These are phyloP conservation scores for Oasisia sp. DNA, from an alignment of 2,888 invertebrate genomes.

Conservation along the genomic window DNA sequence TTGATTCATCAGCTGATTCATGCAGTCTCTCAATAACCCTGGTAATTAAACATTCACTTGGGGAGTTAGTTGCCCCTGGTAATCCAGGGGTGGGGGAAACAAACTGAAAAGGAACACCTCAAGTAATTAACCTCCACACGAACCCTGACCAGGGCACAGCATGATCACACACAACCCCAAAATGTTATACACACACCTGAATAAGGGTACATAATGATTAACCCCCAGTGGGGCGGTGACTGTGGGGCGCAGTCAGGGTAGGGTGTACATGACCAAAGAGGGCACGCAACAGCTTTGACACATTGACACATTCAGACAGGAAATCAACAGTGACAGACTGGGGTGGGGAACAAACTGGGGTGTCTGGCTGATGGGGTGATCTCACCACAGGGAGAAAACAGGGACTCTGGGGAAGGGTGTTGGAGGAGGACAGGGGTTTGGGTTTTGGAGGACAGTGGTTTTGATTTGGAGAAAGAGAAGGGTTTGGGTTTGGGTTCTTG, in stretches of 20 bases:
- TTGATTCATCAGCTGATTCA: neutral
- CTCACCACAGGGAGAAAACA: too few species aligned
- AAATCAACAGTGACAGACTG: neutral
- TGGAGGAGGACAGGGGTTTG: neutral
- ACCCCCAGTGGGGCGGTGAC: neutral
- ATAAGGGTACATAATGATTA: neutral
- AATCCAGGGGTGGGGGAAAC: neutral
- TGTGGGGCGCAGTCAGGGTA: neutral
- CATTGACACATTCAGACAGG: constrained; percentile 6
- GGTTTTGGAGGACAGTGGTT: neutral
- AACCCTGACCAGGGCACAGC: neutral
- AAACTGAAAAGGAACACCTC: constrained; percentile 10
- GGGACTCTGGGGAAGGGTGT: neutral
- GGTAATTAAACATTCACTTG: neutral
- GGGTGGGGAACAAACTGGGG: neutral
- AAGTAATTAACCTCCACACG: neutral
- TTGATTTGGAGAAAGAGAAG: neutral
- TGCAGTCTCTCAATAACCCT: neutral
- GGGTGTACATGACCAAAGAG: neutral
- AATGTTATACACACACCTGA: constrained; percentile 6
- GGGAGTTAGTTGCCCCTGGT: neutral
- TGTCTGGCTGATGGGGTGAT: neutral
- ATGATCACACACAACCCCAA: neutral
- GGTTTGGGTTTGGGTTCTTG: neutral
- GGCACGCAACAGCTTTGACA: neutral